Percentiles rank a stretch among this genome's conserved stretches.
These are phyloP conservation scores for Rotaria macrura DNA, from an alignment of 2,888 invertebrate species.

Conservation along the genomic window DNA sequence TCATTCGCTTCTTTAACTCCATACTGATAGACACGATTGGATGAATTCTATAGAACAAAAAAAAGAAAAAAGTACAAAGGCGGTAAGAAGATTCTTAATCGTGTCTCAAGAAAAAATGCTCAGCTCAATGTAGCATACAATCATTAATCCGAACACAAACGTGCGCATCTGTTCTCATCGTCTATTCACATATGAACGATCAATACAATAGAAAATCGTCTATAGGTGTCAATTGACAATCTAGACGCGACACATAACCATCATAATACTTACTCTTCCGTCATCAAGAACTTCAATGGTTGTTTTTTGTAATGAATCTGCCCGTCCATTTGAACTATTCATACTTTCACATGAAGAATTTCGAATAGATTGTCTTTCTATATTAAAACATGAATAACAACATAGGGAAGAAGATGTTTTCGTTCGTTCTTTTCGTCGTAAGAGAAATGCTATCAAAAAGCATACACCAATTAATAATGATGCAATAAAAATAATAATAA, in stretches of 20 bases:
- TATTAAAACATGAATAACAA: constrained; percentile 21
- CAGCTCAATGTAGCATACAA: neutral
- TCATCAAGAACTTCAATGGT: constrained; percentile 2
- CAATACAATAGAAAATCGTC: neutral
- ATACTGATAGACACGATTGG: constrained; percentile 16
- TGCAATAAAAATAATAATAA: neutral
- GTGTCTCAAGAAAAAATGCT: neutral
- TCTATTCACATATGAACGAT: neutral
- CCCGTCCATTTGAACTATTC: neutral
- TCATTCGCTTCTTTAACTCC: neutral
- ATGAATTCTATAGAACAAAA: neutral
- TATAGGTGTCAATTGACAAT: neutral
- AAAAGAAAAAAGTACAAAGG: neutral
- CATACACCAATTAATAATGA: neutral
- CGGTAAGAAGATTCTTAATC: neutral
- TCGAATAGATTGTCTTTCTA: neutral
- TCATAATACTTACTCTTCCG: neutral
- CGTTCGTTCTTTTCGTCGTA: neutral
- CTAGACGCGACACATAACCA: no score
- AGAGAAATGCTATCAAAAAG: neutral
- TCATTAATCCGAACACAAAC: neutral
- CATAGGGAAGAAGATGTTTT: neutral
- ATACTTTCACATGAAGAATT: constrained; percentile 1
- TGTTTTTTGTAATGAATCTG: constrained; percentile 15
- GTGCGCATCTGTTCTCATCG: constrained; percentile 3